phyloP scores from a whole-genome alignment of 1,140 invertebrate species.

The Drosophila azteca region DNA sequence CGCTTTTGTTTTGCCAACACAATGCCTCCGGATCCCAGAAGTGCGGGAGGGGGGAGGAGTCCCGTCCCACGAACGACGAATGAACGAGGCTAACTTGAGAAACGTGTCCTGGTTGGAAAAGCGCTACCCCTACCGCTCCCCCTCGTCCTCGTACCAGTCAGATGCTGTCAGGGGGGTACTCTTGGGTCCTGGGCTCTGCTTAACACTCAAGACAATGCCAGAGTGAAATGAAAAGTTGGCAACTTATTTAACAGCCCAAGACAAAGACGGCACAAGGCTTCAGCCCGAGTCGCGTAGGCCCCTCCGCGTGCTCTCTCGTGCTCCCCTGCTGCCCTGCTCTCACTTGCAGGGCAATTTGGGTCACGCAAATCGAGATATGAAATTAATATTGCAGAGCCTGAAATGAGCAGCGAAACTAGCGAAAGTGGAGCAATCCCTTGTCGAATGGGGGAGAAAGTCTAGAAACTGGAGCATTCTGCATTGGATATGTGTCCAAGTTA shows the following conservation, averaged over 20 bases:
- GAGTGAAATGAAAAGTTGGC: constrained; percentile 72
- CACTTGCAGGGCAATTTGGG: constrained; percentile 57
- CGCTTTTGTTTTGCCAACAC: constrained; percentile 74
- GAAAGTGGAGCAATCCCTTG: constrained; percentile 6
- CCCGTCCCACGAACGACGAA: constrained; percentile 11
- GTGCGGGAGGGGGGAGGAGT: background rate
- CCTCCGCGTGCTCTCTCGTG: background rate
- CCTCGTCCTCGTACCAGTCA: constrained; percentile 9
- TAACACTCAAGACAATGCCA: constrained; percentile 61
- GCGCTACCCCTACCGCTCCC: constrained; percentile 12
- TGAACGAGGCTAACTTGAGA: constrained; percentile 66
- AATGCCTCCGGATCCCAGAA: constrained; percentile 39
- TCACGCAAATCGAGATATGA: constrained; percentile 57
- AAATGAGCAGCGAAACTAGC: constrained; percentile 26
- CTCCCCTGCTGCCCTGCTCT: no score
- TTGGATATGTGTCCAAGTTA: no score
- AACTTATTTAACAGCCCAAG: constrained; percentile 57
- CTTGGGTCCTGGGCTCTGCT: constrained; percentile 15
- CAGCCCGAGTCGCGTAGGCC: constrained; percentile 34
- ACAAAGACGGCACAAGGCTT: constrained; percentile 37
- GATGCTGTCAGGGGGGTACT: constrained; percentile 42
- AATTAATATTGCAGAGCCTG: constrained; percentile 43
- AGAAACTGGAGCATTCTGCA: background rate
- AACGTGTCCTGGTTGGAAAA: constrained; percentile 48
- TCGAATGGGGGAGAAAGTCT: background rate